Conservation (phyloP, 2,888 invertebrate genomes). For the Cinara cedri region DNA sequence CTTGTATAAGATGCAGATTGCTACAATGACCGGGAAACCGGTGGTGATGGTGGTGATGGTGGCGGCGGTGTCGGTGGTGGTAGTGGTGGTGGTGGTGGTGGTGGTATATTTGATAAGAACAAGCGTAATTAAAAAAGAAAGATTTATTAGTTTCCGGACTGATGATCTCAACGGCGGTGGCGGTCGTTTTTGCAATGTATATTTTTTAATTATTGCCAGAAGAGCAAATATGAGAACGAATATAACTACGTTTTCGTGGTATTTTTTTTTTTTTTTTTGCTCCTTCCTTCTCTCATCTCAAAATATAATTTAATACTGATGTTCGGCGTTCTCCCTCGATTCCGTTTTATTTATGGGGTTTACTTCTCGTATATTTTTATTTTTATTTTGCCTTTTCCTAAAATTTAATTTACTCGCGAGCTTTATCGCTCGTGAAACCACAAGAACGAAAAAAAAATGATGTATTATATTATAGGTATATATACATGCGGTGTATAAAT, state of each 20-base stretch:
- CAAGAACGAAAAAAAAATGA: slow-evolving; percentile 24
- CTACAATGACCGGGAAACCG: slow-evolving; percentile 53
- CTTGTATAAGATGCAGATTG: slow-evolving; percentile 56
- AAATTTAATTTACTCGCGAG: slow-evolving; percentile 56
- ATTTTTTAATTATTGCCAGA: slow-evolving; percentile 57
- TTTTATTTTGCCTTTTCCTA: slow-evolving; percentile 43
- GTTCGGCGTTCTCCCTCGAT: slow-evolving; percentile 57
- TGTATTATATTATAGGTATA: slow-evolving; percentile 12
- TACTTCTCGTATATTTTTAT: slow-evolving; percentile 42
- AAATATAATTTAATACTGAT: slow-evolving; percentile 57
- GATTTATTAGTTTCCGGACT: slow-evolving; percentile 56
- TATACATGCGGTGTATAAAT: too few relatives aligned
- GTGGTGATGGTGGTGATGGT: neutral
- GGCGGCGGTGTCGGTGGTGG: slow-evolving; percentile 19
- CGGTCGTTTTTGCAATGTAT: slow-evolving; percentile 55
- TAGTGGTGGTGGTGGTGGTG: too few relatives aligned
- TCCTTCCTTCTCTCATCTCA: slow-evolving; percentile 42
- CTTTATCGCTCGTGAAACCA: slow-evolving; percentile 56
- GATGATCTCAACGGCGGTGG: slow-evolving; percentile 42
- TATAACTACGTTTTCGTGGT: slow-evolving; percentile 44
- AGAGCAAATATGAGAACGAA: slow-evolving; percentile 55
- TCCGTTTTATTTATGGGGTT: slow-evolving; percentile 53
- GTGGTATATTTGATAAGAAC: slow-evolving; percentile 56
- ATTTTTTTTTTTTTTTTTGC: slow-evolving; percentile 41
- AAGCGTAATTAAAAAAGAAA: slow-evolving; percentile 57